Conservation (phyloP, 2,113 vertebrate genomes). For the Albula goreensis region DNA sequence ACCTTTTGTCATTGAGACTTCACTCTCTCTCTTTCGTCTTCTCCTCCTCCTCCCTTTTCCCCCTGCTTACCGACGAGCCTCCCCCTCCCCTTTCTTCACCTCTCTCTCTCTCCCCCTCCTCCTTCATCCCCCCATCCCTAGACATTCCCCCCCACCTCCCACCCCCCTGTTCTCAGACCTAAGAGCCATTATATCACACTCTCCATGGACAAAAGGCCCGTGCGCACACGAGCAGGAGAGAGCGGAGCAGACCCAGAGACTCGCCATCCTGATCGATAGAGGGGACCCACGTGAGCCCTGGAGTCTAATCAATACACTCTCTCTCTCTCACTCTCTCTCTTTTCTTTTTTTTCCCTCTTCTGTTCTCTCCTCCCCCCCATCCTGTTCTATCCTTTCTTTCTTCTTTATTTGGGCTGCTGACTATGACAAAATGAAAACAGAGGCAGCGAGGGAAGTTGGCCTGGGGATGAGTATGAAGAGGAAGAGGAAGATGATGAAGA, state of each 20-base stretch:
- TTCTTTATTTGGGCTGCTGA: too few species aligned
- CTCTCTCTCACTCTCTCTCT: background rate
- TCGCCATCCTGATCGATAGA: conserved; percentile 70
- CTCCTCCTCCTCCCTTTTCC: conserved; percentile 61
- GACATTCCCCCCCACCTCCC: conserved; percentile 45
- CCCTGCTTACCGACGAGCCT: conserved; percentile 50
- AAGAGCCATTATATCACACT: conserved; percentile 74
- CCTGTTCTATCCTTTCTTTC: too few species aligned
- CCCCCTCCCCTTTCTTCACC: conserved; percentile 44
- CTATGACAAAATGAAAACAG: too few species aligned
- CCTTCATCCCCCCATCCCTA: conserved; percentile 42
- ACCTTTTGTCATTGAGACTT: conserved; percentile 86
- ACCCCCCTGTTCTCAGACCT: conserved; percentile 55
- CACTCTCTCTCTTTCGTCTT: conserved; percentile 66
- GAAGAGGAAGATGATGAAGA: too few species aligned
- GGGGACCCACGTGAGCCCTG: conserved; percentile 71
- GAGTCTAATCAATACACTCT: conserved; percentile 77
- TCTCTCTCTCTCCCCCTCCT: conserved; percentile 43
- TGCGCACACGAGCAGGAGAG: conserved; percentile 23
- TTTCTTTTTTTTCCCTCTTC: conserved; percentile 31
- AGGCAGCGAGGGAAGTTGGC: too few species aligned
- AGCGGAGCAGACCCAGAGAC: conserved; percentile 50
- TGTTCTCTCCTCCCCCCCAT: background rate
- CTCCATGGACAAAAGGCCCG: conserved; percentile 74
- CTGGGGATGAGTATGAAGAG: too few species aligned